These are phyloP conservation scores for Dromius quadrimaculatus DNA, from an alignment of 2,888 invertebrate species.

Conservation along the genomic window DNA sequence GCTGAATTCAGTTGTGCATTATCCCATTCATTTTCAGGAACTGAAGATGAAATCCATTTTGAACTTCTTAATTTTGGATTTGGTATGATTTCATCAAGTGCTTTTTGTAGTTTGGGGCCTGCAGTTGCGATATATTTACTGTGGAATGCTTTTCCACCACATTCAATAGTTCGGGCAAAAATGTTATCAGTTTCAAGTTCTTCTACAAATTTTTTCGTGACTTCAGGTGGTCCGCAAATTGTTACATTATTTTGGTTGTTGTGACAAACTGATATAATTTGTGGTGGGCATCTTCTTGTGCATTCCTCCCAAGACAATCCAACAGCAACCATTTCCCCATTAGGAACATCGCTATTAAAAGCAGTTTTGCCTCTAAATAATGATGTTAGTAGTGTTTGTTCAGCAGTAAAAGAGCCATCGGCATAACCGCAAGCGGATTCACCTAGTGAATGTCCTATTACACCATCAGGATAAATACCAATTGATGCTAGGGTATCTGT, in stretches of 20 bases:
- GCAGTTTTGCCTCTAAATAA: constrained; percentile 93
- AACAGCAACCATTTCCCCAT: constrained; percentile 93
- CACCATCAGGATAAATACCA: constrained; percentile 90
- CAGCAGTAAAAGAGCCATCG: constrained; percentile 93
- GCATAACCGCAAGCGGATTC: constrained; percentile 96
- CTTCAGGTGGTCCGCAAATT: constrained; percentile 86
- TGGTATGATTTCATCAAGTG: constrained; percentile 85
- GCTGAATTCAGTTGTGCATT: constrained; percentile 87
- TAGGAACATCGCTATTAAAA: constrained; percentile 77
- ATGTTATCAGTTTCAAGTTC: constrained; percentile 79
- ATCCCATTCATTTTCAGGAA: constrained; percentile 87
- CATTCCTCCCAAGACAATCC: constrained; percentile 91
- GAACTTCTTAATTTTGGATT: constrained; percentile 81
- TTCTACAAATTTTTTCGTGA: constrained; percentile 78
- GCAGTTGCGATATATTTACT: constrained; percentile 90
- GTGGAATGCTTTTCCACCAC: constrained; percentile 94
- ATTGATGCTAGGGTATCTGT: constrained; percentile 85
- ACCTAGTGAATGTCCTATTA: constrained; percentile 96
- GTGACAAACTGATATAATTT: constrained; percentile 91
- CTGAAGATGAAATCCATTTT: constrained; percentile 94
- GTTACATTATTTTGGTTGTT: constrained; percentile 95
- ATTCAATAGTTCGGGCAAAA: constrained; percentile 88
- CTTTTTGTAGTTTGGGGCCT: constrained; percentile 82
- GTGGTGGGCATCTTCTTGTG: constrained; percentile 79
- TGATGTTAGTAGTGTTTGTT: constrained; percentile 93